Evolutionary conservation across 2,797 vertebrate species (phyloP), one percentile per base, ranked within the genome.

Genomic region (Lepilemur septentrionalis): DNA sequence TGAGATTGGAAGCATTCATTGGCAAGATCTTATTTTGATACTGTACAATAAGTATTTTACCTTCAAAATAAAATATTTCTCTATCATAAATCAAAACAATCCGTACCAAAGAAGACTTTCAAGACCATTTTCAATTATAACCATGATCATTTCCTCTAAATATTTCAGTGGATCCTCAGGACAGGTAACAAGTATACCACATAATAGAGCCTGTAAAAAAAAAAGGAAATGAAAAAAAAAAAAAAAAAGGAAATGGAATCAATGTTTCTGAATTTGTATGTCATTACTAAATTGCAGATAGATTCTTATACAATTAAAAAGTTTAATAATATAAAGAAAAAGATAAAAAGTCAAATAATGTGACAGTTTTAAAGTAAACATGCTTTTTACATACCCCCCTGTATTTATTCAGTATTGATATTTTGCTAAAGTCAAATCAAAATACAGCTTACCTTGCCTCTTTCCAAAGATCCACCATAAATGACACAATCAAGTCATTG

Each of bases 91-190:
- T 55, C 48, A 92, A 93, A 93, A 67, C 57, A 88, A 28, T 78
- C 98, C 97, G 57, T 98, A 99, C 99, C 99, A 99, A 93, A 98
- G 96, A 89, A 98, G 97, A 96, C 95, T 86, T 91, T 98, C 94
- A 82, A 98, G 95, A 43, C 98, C 98, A 30, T 98, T 98, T 97
- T 98, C 97, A 94, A 98, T 98, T 63, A 99, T 98, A 94, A 96
- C 82, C 90, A 92, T 96, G 7, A 99, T 97, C 85, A 98, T 98
- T 98, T 98, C 97, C 97, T 99, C 98, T 97, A 99, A 98, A 98
- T 99, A 99, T 78, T 23, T 95, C 43, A 99, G 97, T 4, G 99
- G 98, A 93, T 99, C 98, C 65, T 97, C 97, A 81, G 99, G 98
- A 97, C 97, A 97, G 46, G 97, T 98, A 96, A 98, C 73, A 94